Evolutionary conservation across 2,113 vertebrate genomes (phyloP), one percentile per base, ranked within the genome.

Genomic region (Alouatta palliata): DNA sequence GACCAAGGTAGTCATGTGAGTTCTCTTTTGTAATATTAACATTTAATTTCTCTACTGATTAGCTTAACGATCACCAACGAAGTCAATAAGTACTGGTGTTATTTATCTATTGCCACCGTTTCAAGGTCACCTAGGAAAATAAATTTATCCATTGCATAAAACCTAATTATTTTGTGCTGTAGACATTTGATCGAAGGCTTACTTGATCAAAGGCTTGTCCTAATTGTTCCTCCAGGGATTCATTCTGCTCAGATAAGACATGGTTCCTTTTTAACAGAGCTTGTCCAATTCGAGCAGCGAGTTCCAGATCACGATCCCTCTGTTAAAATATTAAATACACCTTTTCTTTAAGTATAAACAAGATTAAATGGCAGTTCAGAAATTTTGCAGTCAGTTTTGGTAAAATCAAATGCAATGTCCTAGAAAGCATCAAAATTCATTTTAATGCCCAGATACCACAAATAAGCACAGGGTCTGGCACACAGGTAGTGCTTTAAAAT

Each of bases 261-360:
- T 99, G 99, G 97, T 99, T 99, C 87, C 99, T 98, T 97, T 99
- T 99, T 76, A 99, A 98, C 37, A 99, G 99, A 3, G 99, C 99
- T 98, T 99, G 99, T 66, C 99, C 99, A 96, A 99, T 99, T 64
- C 99, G 99, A 70, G 99, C 99, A 13, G 99, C 99, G 91, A 99
- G 98, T 97, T 99, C 99, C 98, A 99, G 98, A 98, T 99, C 99
- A 81, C 99, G 99, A 98, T 99, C 99, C 70, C 99, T 99, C 99
- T 99, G 98, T 94, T 97, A 97, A 97, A 92, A 96, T 45, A 96
- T 2, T 32, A 98, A 95, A 96, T 17, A 79, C 6, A 90, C 3
- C 5, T 80, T 86, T 58, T 80, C 14, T 93, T 79, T 96, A 54
- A 96, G 43, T 82, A 75, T 9, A 71, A 52, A 87, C 11, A 94